These are phyloP conservation scores for Catocala sponsa DNA, from an alignment of 2,888 invertebrate genomes.

Conservation along the genomic window DNA sequence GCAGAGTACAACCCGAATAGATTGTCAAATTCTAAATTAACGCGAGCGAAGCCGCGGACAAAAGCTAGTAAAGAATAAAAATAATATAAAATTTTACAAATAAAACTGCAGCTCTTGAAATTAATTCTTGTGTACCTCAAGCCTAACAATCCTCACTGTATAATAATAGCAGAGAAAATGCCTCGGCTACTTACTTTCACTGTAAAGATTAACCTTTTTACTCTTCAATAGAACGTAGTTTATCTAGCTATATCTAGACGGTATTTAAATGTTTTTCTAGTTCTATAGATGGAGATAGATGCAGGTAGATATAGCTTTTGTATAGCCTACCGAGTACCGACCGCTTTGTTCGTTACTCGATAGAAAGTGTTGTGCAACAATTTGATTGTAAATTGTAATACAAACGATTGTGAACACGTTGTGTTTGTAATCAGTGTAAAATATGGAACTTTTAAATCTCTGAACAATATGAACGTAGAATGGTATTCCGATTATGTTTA, in stretches of 20 bases:
- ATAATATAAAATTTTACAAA: too few species aligned
- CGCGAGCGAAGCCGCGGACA: too few species aligned
- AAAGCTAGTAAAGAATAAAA: too few species aligned
- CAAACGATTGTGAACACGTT: conserved; percentile 34
- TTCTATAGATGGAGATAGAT: conserved; percentile 16
- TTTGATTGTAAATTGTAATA: conserved; percentile 43
- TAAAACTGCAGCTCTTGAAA: too few species aligned
- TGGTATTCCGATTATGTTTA: not conserved
- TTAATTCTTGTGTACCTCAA: conserved; percentile 33
- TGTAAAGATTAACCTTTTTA: conserved; percentile 55
- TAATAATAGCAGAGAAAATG: conserved; percentile 60
- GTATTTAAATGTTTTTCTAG: conserved; percentile 52
- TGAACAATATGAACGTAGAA: not conserved
- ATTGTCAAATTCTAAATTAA: too few species aligned
- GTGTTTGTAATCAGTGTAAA: conserved; percentile 30
- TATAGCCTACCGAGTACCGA: conserved; percentile 32
- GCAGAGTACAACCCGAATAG: too few species aligned
- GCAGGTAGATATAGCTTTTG: conserved; percentile 23
- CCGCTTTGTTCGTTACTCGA: conserved; percentile 38
- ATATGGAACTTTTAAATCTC: conserved; percentile 15
- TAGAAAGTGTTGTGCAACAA: conserved; percentile 36
- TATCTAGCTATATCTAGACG: conserved; percentile 58
- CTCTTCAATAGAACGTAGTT: conserved; percentile 51
- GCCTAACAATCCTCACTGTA: conserved; percentile 39
- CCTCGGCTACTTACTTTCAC: conserved; percentile 66